Evolutionary conservation across 2,797 vertebrate species (phyloP).

Genomic region (Aplochiton taeniatus): DNA sequence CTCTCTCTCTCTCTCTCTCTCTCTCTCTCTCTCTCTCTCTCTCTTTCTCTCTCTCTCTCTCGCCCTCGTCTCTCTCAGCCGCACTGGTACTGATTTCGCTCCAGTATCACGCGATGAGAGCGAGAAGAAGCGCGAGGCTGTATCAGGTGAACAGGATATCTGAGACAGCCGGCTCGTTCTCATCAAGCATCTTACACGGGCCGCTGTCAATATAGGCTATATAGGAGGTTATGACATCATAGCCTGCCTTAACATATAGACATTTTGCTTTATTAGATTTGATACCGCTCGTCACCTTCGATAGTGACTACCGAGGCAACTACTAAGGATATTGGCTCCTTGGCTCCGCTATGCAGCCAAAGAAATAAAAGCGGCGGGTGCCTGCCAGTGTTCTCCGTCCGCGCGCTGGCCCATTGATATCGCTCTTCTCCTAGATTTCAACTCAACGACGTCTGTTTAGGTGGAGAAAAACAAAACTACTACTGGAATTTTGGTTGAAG

Average conservation of each 20-base stretch:
- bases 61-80: constrained; percentile 27
- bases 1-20: no score
- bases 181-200: constrained; percentile 22
- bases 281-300: constrained; percentile 19
- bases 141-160: constrained; percentile 68
- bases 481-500: constrained; percentile 58
- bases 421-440: constrained; percentile 52
- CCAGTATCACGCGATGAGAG: constrained; percentile 61
- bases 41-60: constrained; percentile 7
- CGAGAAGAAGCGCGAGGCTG: constrained; percentile 60
- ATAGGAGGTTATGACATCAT: no score
- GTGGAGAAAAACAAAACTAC: constrained; percentile 43
- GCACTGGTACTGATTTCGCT: constrained; percentile 72
- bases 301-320: constrained; percentile 17
- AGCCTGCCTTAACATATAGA: no score
- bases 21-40: neutral
- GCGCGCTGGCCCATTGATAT: constrained; percentile 52
- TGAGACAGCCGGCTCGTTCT: constrained; percentile 45
- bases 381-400: constrained; percentile 35
- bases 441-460: constrained; percentile 43
- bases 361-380: constrained; percentile 50
- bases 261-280: constrained; percentile 16
- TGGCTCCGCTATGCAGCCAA: constrained; percentile 45
- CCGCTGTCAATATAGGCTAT: neutral
- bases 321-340: constrained; percentile 14